Conservation (phyloP, 2,888 invertebrate genomes). For the Himalopsyche anomala region DNA sequence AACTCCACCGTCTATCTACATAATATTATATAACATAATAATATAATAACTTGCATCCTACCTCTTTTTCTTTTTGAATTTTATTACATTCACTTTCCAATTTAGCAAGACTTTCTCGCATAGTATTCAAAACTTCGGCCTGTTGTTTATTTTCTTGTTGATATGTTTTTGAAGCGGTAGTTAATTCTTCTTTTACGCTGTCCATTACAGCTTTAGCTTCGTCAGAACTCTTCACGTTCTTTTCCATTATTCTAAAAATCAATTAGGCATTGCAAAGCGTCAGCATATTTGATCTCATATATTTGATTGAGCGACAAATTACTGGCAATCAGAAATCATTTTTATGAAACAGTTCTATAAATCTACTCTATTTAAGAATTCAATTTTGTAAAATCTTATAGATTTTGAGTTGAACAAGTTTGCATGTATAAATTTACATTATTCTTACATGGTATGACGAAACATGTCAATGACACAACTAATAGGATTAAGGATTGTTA, state of each 20-base stretch:
- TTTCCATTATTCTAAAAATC: conserved; percentile 18
- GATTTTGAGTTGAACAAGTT: too few relatives aligned
- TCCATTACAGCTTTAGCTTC: conserved; percentile 66
- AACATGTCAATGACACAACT: too few relatives aligned
- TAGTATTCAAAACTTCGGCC: conserved; percentile 5
- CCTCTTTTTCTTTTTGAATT: conserved; percentile 59
- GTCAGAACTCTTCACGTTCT: conserved; percentile 52
- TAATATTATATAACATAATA: neutral
- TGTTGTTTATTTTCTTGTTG: conserved; percentile 69
- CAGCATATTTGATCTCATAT: too few relatives aligned
- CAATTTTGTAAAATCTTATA: too few relatives aligned
- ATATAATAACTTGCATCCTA: neutral
- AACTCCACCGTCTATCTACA: conserved; percentile 37
- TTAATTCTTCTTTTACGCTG: conserved; percentile 71
- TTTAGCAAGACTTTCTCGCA: conserved; percentile 69
- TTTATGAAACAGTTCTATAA: too few relatives aligned
- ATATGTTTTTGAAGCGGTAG: conserved; percentile 70
- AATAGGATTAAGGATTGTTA: too few relatives aligned
- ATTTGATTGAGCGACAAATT: too few relatives aligned
- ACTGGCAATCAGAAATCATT: too few relatives aligned
- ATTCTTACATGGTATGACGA: too few relatives aligned
- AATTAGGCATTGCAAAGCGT: too few relatives aligned
- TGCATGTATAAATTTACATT: too few relatives aligned
- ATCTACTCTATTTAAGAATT: too few relatives aligned
- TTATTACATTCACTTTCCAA: conserved; percentile 68